These are phyloP conservation scores for Leucophenga maculata DNA, from an alignment of 2,888 invertebrate genomes.

Conservation along the genomic window DNA sequence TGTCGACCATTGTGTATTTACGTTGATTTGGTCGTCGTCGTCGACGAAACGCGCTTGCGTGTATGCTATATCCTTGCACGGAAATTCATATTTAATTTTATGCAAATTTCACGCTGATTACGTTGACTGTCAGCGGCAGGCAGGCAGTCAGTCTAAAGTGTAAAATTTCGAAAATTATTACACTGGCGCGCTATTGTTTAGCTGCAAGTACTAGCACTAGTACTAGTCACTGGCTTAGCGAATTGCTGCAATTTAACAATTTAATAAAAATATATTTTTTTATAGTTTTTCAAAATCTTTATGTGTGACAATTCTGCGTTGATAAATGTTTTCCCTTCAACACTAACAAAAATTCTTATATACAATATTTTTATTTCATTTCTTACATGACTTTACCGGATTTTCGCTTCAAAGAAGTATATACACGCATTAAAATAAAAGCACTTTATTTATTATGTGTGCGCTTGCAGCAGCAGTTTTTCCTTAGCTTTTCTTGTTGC, in stretches of 20 bases:
- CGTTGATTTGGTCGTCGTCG: not conserved
- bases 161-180: not conserved
- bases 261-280: too few species aligned
- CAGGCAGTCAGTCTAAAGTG: not conserved
- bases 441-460: conserved; percentile 22
- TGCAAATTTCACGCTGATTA: conserved; percentile 55
- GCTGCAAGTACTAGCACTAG: too few species aligned
- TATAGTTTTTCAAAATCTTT: not conserved
- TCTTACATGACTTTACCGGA: conserved; percentile 25
- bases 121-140: conserved; percentile 46
- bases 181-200: too few species aligned
- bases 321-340: conserved; percentile 19
- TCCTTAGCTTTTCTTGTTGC: not conserved
- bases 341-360: not conserved
- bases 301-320: not conserved
- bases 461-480: conserved; percentile 10
- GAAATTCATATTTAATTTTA: conserved; percentile 52
- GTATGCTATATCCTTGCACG: conserved; percentile 33
- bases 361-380: conserved; percentile 7
- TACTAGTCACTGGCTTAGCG: too few species aligned
- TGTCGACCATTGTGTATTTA: not conserved
- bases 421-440: conserved; percentile 26
- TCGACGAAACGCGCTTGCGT: not conserved
- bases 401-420: conserved; percentile 21
- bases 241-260: too few species aligned